Base-by-base conservation (phyloP, 2,113 vertebrate genomes). In the Callocephalon fimbriatum region DNA sequence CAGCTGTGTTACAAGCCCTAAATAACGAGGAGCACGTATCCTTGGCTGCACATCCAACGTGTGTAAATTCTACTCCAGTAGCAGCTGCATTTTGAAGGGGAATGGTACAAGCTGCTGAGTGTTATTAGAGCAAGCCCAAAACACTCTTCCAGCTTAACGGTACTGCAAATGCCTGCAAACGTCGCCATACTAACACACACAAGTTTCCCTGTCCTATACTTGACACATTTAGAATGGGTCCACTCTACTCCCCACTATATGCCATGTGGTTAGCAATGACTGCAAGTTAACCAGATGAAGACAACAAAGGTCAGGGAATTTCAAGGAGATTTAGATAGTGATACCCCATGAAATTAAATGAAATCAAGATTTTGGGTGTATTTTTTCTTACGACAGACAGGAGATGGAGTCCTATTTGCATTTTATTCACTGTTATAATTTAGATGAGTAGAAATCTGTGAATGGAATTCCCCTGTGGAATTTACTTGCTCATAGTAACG, bases 111-210 rank as follows among this genome's bases (percentile, higher is more conserved):
- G 58, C 66, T 72, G 70, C 51, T 68, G 73, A n/a, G 25, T 3
- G 19, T 62, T 10, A 26, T 50, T 0, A 51, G 16, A 87, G 27
- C 31, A 27, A 68, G 77, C 5, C 61, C 87, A 82, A 76, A 58
- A 48, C 14, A 8, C 21, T 65, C 44, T 51, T 65, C 38, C 73
- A 61, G 61, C 21, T 78, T 51, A n/a, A 11, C 48, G 56, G 80
- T n/a, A 65, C 76, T 19, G 2, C 3, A 45, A 37, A n/a, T 1
- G 40, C 73, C 68, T 37, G 68, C 73, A 85, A 63, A 51, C 0
- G 2, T 29, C 0, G 0, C 45, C 31, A 4, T 5, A 10, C 38
- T 5, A 15, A n/a, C 10, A 19, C 54, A 7, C 44, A 51, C 1
- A 79, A 25, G 6, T 31, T 86, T 8, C 72, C 59, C 53, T n/a